These are phyloP conservation scores for Incurvaria masculella DNA, from an alignment of 2,888 invertebrate species.

Conservation along the genomic window DNA sequence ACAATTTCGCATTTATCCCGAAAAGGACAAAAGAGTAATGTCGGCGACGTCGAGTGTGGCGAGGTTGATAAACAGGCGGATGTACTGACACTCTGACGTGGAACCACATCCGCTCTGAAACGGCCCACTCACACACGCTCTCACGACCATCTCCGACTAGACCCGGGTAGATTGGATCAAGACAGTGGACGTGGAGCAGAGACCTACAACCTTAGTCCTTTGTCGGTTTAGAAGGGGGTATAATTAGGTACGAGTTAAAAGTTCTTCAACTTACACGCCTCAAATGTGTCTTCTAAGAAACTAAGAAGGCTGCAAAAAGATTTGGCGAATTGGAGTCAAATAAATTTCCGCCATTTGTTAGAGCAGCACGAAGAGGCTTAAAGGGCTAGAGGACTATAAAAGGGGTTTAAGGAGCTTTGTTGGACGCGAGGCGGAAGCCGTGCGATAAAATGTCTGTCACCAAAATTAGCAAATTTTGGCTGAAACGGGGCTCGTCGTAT, in stretches of 20 bases:
- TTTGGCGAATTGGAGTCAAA: no score
- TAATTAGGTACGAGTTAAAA: no score
- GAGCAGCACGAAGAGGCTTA: neutral
- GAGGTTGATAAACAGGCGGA: constrained; percentile 25
- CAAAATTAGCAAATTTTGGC: neutral
- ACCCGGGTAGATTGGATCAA: no score
- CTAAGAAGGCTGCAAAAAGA: no score
- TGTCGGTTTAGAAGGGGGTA: no score
- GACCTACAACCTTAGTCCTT: no score
- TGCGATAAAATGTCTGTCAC: neutral
- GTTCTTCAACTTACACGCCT: no score
- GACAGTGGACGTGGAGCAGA: no score
- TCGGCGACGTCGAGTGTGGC: constrained; percentile 25
- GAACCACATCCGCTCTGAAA: constrained; percentile 25
- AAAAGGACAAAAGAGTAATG: constrained; percentile 24
- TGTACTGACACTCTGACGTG: constrained; percentile 21
- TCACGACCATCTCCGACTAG: neutral
- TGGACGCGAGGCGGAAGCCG: neutral
- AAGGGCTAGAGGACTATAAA: neutral
- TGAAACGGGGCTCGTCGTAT: no score
- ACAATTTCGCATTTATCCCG: constrained; percentile 28
- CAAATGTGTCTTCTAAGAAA: no score
- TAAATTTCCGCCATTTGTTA: neutral
- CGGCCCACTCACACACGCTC: neutral
- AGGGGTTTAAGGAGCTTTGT: neutral